Evolutionary conservation across 2,888 invertebrate genomes (phyloP), one percentile per base, ranked within the genome.

Genomic region (Ethmia dodecea): DNA sequence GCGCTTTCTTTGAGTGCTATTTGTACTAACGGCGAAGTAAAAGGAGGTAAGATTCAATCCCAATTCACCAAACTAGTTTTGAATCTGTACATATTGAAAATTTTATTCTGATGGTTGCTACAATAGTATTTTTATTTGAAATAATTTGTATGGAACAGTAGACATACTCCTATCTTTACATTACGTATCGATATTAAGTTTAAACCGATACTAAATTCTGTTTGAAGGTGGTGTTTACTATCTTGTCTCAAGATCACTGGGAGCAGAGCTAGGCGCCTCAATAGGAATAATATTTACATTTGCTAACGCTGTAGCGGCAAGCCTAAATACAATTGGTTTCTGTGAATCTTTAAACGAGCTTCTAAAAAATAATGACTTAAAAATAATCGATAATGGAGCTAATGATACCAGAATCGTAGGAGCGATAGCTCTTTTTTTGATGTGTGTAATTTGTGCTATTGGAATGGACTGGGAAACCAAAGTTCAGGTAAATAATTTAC

Each of bases 381-480:
- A 89, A 55, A 93, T 95, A 45, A 68, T 94, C 12, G 95, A 95
- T 66, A 52, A 25, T 10, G 11, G 10, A n/a, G 69, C 88, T 3
- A 92, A 94, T 55, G 95, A 95, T 60, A 91, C 93, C 1, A 88
- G 95, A 41, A 90, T 96, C 37, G 89, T 96, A 22, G 95, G 96
- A 0, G 69, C 89, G 1, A 60, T 91, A 3, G 92, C 95, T 0
- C 80, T 94, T 15, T 49, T 93, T 1, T 66, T 94, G 0, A 90
- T 97, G 83, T 89, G 94, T 33, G 63, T 91, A 10, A 92, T 97
- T 34, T 95, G 95, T 50, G 92, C 95, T 16, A 88, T 95, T 27
- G 96, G 96, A 28, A 94, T 96, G 91, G 94, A 94, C 58, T 97
- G 96, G 93, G 97, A 96, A 68, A 91, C 93, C 0, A 95, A 95